Percentiles rank a stretch among this genome's conserved stretches.
Evolutionary conservation across 2,797 vertebrate species (phyloP).

Genomic region (Natrix natrix): DNA sequence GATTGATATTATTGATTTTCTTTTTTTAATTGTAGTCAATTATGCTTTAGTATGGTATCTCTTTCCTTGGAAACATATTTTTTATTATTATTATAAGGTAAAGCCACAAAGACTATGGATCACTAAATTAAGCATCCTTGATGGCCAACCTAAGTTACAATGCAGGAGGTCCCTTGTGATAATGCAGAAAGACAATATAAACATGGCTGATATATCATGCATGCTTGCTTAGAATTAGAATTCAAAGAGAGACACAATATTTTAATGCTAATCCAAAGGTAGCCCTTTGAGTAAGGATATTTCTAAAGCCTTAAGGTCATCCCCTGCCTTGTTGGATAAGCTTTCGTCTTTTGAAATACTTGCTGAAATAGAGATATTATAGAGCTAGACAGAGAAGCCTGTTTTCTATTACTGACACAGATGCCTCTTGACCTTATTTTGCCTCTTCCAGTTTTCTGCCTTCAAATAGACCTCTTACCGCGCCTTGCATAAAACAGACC

Average conservation of each 20-base stretch:
- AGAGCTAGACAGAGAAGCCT: background rate
- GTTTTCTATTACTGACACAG: slow-evolving; percentile 7
- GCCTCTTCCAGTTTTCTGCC: background rate
- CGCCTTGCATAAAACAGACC: slow-evolving; percentile 9
- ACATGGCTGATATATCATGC: background rate
- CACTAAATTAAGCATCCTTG: background rate
- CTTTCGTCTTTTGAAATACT: background rate
- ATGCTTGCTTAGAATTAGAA: background rate
- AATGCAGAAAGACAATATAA: background rate
- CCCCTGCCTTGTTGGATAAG: background rate
- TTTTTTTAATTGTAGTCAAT: background rate
- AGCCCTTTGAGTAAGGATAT: background rate
- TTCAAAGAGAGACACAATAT: background rate
- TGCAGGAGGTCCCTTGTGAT: background rate
- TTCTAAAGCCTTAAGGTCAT: background rate
- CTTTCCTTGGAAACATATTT: background rate
- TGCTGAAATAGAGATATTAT: background rate
- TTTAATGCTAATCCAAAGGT: background rate
- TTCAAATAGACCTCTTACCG: background rate
- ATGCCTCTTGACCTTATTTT: background rate
- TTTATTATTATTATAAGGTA: background rate
- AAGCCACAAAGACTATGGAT: background rate
- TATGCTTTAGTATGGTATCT: background rate
- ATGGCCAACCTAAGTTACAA: background rate
- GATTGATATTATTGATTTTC: background rate